A percentile compares a stretch with the other conserved stretches of the same genome.
Evolutionary conservation across 92 coral and sea anemone genomes (phyloP).

Genomic region (Pocillopora grandis): DNA sequence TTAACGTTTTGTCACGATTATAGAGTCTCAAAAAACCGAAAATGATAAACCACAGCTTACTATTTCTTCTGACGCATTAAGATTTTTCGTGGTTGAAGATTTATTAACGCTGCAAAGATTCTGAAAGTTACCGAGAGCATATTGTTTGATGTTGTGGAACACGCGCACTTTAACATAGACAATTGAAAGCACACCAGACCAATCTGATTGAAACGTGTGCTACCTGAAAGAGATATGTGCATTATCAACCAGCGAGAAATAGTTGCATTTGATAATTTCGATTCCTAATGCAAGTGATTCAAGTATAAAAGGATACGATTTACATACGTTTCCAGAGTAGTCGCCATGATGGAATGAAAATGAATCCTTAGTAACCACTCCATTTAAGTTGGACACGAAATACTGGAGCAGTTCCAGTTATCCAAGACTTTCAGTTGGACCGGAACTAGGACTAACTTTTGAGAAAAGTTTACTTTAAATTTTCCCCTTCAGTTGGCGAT

Average conservation of each 20-base stretch:
- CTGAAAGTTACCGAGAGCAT: neutral
- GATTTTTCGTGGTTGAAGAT: too few species aligned
- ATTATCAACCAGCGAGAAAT: neutral
- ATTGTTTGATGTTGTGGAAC: neutral
- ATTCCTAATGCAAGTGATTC: neutral
- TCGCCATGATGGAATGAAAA: constrained; percentile 86
- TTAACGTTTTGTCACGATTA: too few species aligned
- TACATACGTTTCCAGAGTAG: constrained; percentile 95
- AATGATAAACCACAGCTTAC: too few species aligned
- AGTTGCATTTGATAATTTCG: neutral
- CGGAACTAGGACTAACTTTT: too few species aligned
- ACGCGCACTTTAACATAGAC: neutral
- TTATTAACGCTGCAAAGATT: too few species aligned
- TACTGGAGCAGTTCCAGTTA: neutral
- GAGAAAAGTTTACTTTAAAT: too few species aligned
- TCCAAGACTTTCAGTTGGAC: neutral
- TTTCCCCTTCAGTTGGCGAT: neutral
- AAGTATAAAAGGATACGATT: constrained; percentile 91
- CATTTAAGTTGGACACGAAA: constrained; percentile 18
- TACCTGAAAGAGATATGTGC: neutral
- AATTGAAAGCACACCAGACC: neutral
- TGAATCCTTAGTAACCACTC: constrained; percentile 41
- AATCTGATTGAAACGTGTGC: neutral
- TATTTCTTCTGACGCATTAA: too few species aligned
- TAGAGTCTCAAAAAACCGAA: too few species aligned